phyloP scores from a whole-genome alignment of 2,113 vertebrate species.

The Alexandromys fortis region DNA sequence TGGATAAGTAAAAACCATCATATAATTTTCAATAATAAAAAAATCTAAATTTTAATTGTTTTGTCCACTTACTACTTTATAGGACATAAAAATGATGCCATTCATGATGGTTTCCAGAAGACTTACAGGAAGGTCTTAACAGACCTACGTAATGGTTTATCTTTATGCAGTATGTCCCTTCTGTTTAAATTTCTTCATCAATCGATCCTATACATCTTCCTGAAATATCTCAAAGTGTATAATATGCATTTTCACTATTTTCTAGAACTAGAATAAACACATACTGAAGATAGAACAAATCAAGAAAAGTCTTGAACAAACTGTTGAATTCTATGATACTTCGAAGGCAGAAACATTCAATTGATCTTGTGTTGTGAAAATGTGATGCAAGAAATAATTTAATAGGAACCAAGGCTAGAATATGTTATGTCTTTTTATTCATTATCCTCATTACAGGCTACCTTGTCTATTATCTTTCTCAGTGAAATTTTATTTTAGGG shows the following conservation, averaged over 20 bases:
- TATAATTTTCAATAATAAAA: slow-evolving; percentile 10
- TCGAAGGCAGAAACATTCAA: not conserved
- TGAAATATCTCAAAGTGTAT: not conserved
- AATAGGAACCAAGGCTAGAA: not conserved
- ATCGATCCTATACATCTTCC: not conserved
- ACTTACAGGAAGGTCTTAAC: not conserved
- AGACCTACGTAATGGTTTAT: not conserved
- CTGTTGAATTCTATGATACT: not conserved
- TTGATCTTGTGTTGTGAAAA: not conserved
- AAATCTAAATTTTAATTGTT: not conserved
- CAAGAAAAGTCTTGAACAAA: not conserved
- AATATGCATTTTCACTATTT: not conserved
- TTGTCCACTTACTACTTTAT: slow-evolving; percentile 29
- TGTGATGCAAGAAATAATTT: not conserved
- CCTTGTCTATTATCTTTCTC: not conserved
- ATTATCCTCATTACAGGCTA: not conserved
- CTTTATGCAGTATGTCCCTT: slow-evolving; percentile 24
- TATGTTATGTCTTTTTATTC: not conserved
- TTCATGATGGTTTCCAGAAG: not conserved
- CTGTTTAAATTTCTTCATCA: slow-evolving; percentile 42
- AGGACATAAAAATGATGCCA: not conserved
- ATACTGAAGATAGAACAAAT: not conserved
- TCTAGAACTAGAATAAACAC: not conserved
- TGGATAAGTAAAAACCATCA: not conserved
- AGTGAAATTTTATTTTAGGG: not conserved